phyloP scores from a whole-genome alignment of 1,140 invertebrate genomes.

The Bombus superbus region DNA sequence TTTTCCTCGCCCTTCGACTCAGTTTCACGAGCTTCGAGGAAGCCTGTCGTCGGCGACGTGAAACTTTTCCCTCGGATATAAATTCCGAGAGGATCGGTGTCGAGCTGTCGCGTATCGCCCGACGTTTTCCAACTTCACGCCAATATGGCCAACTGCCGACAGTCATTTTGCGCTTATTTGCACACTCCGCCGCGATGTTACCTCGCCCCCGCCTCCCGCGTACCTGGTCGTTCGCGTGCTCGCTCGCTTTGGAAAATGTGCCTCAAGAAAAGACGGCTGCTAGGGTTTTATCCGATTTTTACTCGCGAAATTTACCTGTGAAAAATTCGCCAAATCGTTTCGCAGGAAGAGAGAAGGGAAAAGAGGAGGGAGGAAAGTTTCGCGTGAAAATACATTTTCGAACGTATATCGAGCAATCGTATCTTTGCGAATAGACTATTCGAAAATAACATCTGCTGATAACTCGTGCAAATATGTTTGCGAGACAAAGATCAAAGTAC shows the following conservation, averaged over 20 bases:
- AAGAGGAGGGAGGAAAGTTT: neutral
- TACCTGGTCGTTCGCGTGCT: neutral
- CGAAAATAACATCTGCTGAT: too few species aligned
- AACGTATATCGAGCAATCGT: too few species aligned
- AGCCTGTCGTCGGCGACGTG: neutral
- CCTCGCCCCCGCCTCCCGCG: neutral
- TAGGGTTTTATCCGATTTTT: neutral
- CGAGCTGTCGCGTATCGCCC: slow-evolving; percentile 55
- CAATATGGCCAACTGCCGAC: slow-evolving; percentile 70
- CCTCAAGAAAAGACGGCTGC: neutral
- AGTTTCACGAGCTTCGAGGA: neutral
- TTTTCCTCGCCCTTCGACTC: slow-evolving; percentile 2
- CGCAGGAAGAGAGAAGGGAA: neutral
- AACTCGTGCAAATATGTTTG: too few species aligned
- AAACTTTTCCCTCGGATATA: slow-evolving; percentile 44
- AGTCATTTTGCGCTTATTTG: slow-evolving; percentile 74
- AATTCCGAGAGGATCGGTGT: slow-evolving; percentile 60
- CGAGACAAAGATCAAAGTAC: too few species aligned
- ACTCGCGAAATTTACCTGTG: neutral
- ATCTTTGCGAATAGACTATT: too few species aligned
- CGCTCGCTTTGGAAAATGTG: slow-evolving; percentile 28
- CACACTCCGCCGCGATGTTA: slow-evolving; percentile 59
- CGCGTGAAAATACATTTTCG: too few species aligned
- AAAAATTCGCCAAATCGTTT: neutral
- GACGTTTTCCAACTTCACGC: slow-evolving; percentile 71